phyloP scores from a whole-genome alignment of 2,113 vertebrate genomes.

The Sorex araneus region DNA sequence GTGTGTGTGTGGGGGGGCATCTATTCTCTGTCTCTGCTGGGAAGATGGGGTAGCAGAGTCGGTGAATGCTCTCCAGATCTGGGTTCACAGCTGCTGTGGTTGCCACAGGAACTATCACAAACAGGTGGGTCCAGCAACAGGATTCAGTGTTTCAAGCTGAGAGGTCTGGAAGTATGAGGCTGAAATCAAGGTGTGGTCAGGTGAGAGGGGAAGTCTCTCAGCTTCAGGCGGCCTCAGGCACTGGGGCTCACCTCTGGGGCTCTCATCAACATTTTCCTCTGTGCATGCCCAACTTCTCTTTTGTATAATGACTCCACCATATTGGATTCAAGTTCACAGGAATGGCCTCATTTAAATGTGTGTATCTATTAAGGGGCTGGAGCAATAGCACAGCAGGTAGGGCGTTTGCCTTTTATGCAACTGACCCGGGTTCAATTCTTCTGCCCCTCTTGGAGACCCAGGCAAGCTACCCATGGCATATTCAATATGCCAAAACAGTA shows the following conservation, averaged over 20 bases:
- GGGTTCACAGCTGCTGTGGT: not conserved
- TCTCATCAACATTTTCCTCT: not conserved
- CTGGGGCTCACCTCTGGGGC: not conserved
- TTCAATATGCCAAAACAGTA: too few relatives aligned
- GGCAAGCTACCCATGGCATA: too few relatives aligned
- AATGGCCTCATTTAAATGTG: not conserved
- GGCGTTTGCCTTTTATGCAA: not conserved
- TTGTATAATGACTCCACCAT: not conserved
- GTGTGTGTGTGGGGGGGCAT: not conserved
- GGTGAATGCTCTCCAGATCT: not conserved
- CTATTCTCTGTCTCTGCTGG: not conserved
- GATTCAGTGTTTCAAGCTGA: not conserved
- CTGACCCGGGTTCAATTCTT: too few relatives aligned
- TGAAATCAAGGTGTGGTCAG: not conserved
- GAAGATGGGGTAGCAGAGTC: not conserved
- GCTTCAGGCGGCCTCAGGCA: not conserved
- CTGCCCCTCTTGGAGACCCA: too few relatives aligned
- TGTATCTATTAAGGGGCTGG: not conserved
- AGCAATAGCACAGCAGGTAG: too few relatives aligned
- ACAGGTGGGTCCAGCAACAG: not conserved
- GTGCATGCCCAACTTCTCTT: not conserved
- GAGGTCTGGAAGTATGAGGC: not conserved
- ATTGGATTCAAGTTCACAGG: not conserved
- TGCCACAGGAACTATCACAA: not conserved
- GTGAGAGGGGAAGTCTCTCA: not conserved